Evolutionary conservation across 2,888 invertebrate species (phyloP).

Genomic region (Trichacis sp.): DNA sequence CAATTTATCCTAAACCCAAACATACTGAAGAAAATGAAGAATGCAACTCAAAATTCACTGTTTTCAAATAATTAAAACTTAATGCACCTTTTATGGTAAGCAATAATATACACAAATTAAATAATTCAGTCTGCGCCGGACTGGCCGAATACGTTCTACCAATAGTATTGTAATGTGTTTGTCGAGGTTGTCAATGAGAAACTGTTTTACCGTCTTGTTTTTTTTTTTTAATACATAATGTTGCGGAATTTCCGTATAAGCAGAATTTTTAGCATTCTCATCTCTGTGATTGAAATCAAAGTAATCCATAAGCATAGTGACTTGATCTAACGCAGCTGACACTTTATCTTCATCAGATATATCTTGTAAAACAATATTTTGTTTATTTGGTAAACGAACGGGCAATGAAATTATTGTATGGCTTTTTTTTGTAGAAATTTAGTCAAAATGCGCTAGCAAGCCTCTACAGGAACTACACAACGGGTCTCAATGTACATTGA

Average conservation of each 20-base stretch:
- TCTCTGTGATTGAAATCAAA: slow-evolving; percentile 33
- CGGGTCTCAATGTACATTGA: slow-evolving; percentile 37
- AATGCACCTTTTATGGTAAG: slow-evolving; percentile 46
- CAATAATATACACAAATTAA: slow-evolving; percentile 49
- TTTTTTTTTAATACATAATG: slow-evolving; percentile 27
- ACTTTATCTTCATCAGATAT: too few relatives aligned
- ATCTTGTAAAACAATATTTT: slow-evolving; percentile 24
- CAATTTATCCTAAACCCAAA: slow-evolving; percentile 21
- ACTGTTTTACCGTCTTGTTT: slow-evolving; percentile 12
- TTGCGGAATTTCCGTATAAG: slow-evolving; percentile 28
- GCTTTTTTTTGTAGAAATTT: too few relatives aligned
- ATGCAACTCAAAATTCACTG: slow-evolving; percentile 45
- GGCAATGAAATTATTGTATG: too few relatives aligned
- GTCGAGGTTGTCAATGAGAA: too few relatives aligned
- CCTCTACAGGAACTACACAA: too few relatives aligned
- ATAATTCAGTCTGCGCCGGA: too few relatives aligned
- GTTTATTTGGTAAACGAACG: slow-evolving; percentile 39
- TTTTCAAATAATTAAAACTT: slow-evolving; percentile 47
- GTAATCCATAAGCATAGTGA: too few relatives aligned
- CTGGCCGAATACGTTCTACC: too few relatives aligned
- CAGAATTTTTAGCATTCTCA: slow-evolving; percentile 22
- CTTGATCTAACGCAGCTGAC: too few relatives aligned
- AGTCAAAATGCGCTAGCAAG: too few relatives aligned
- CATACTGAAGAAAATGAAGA: slow-evolving; percentile 30
- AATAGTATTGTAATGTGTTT: too few relatives aligned